Percentiles rank a stretch among this genome's conserved stretches.
These are phyloP conservation scores for Mactra quadrangularis DNA, from an alignment of 1,140 invertebrate species.

Conservation along the genomic window DNA sequence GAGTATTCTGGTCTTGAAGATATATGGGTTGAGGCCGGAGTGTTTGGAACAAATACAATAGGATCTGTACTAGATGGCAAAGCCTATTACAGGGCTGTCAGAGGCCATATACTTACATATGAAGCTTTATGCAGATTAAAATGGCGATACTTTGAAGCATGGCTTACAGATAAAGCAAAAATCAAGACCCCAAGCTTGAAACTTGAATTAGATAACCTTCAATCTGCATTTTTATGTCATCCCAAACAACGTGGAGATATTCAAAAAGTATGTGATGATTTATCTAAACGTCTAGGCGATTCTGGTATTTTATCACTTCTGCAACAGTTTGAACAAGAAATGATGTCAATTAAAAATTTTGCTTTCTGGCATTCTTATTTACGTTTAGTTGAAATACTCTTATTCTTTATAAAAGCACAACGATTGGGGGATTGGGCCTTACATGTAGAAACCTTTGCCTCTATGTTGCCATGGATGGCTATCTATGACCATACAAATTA, in stretches of 20 bases:
- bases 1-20: slow-evolving; percentile 54
- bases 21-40: slow-evolving; percentile 32
- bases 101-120: slow-evolving; percentile 31
- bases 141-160: not conserved
- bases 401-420: too few species aligned
- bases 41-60: slow-evolving; percentile 44
- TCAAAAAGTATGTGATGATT: not conserved
- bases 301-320: not conserved
- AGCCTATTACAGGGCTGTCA: too few species aligned
- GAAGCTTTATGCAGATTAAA: slow-evolving; percentile 2
- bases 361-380: not conserved
- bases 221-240: not conserved
- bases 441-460: too few species aligned
- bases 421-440: slow-evolving; percentile 30
- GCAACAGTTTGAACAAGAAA: not conserved
- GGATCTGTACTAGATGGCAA: slow-evolving; percentile 46
- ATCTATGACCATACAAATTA: slow-evolving; percentile 49
- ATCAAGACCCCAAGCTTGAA: not conserved
- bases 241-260: not conserved
- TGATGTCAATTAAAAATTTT: not conserved
- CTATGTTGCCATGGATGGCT: slow-evolving; percentile 39
- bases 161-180: not conserved
- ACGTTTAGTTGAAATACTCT: too few species aligned
- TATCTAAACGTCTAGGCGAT: not conserved
- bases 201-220: not conserved